phyloP scores from a whole-genome alignment of 2,113 vertebrate genomes.

The Coreoperca whiteheadi region DNA sequence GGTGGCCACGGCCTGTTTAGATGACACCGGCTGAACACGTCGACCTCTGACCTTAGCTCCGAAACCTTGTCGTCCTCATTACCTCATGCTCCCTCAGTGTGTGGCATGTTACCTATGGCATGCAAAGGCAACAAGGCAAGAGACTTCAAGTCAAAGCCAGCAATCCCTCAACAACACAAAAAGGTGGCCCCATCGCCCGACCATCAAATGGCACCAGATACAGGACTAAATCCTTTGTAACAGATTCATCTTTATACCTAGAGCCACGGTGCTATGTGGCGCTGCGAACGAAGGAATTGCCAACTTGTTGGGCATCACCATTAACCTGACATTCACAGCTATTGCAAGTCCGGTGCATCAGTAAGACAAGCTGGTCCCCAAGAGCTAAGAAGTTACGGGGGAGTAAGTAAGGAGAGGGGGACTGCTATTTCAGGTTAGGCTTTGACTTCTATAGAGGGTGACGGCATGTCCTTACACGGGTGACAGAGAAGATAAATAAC shows the following conservation, averaged over 20 bases:
- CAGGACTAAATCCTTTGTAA: not conserved
- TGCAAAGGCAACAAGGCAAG: constrained; percentile 49
- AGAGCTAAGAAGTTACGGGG: constrained; percentile 35
- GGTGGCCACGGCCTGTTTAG: constrained; percentile 75
- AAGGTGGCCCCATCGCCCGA: not conserved
- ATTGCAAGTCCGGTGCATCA: constrained; percentile 50
- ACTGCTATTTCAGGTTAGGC: constrained; percentile 47
- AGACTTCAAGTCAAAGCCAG: constrained; percentile 6
- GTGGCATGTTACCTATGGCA: constrained; percentile 74
- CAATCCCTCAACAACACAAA: not conserved
- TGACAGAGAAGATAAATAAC: constrained; percentile 45
- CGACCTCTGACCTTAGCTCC: constrained; percentile 77
- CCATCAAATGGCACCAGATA: not conserved
- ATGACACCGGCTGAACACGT: constrained; percentile 76
- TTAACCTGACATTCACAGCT: constrained; percentile 26
- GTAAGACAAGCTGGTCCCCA: constrained; percentile 33
- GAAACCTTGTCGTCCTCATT: constrained; percentile 74
- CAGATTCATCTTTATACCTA: not conserved
- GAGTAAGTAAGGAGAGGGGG: constrained; percentile 38
- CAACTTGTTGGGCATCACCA: not conserved
- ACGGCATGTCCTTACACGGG: constrained; percentile 33
- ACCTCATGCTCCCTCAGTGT: constrained; percentile 85
- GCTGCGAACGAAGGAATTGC: not conserved
- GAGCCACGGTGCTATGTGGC: not conserved
- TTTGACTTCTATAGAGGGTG: constrained; percentile 60